Evolutionary conservation across 2,888 invertebrate species (phyloP).

Genomic region (Biston stratarius): DNA sequence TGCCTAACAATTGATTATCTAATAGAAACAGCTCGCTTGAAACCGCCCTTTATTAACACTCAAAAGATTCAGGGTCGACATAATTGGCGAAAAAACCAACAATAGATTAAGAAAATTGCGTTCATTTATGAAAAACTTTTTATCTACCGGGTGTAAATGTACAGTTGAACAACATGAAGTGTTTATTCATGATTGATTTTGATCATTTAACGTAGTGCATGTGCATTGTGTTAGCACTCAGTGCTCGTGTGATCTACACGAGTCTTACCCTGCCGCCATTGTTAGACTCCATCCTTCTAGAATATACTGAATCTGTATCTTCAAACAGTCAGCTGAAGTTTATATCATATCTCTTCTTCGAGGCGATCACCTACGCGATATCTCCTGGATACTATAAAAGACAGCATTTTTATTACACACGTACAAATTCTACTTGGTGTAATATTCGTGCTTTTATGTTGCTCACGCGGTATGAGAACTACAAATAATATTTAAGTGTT

Average conservation of each 20-base stretch:
- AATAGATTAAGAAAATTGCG: conserved; percentile 48
- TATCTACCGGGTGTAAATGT: neutral
- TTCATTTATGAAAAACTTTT: conserved; percentile 41
- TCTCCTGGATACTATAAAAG: conserved; percentile 84
- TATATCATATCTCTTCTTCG: conserved; percentile 77
- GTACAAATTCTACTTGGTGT: conserved; percentile 56
- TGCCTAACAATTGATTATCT: conserved; percentile 64
- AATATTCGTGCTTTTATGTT: conserved; percentile 67
- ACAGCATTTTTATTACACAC: conserved; percentile 73
- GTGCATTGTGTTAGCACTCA: conserved; percentile 57
- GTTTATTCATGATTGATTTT: conserved; percentile 21
- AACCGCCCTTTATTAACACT: conserved; percentile 53
- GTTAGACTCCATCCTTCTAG: conserved; percentile 73
- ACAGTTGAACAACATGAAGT: conserved; percentile 17
- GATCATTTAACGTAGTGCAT: conserved; percentile 50
- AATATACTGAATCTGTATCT: conserved; percentile 61
- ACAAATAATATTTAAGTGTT: conserved; percentile 40
- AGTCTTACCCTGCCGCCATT: conserved; percentile 78
- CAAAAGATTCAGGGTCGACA: conserved; percentile 51
- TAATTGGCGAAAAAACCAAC: conserved; percentile 46
- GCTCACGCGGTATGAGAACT: conserved; percentile 58
- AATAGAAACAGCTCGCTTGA: conserved; percentile 50
- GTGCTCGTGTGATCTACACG: conserved; percentile 61
- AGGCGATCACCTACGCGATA: conserved; percentile 69
- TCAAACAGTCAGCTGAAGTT: conserved; percentile 62